A percentile compares a stretch with the other conserved stretches of the same genome.
Evolutionary conservation across 35 echinoderm and acorn worm species (phyloP).

Genomic region (Strongylocentrotus purpuratus): DNA sequence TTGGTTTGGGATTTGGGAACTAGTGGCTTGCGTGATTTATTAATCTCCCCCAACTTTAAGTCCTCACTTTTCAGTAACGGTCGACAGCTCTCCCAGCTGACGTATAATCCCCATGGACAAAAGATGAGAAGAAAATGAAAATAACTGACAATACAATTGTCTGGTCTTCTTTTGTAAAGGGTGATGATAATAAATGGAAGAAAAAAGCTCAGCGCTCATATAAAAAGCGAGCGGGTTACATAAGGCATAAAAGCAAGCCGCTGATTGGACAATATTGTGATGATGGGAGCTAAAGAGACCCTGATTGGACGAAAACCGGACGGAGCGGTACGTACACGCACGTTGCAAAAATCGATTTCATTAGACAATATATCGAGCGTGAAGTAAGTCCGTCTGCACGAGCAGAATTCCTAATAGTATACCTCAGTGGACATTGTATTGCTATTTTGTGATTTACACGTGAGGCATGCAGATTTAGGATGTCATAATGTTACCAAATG

Average conservation of each 20-base stretch:
- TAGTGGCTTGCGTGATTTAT: too few species aligned
- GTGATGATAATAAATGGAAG: background rate
- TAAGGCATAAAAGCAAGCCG: background rate
- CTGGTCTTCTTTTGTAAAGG: background rate
- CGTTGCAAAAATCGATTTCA: background rate
- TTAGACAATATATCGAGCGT: too few species aligned
- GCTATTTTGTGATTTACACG: background rate
- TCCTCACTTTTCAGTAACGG: background rate
- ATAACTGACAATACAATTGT: background rate
- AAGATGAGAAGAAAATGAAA: background rate
- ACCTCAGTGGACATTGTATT: too few species aligned
- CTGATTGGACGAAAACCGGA: background rate
- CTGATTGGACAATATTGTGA: background rate
- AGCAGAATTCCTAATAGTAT: too few species aligned
- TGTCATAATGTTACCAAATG: background rate
- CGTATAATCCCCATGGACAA: background rate
- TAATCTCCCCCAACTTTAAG: background rate
- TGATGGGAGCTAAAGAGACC: background rate
- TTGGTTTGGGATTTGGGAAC: too few species aligned
- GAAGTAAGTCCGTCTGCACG: too few species aligned
- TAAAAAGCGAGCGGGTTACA: background rate
- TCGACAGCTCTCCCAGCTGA: background rate
- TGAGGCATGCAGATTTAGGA: background rate
- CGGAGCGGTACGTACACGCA: background rate
- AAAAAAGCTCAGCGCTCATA: background rate